Evolutionary conservation across 2,113 vertebrate genomes (phyloP), one percentile per base, ranked within the genome.

Genomic region (Martes martes): DNA sequence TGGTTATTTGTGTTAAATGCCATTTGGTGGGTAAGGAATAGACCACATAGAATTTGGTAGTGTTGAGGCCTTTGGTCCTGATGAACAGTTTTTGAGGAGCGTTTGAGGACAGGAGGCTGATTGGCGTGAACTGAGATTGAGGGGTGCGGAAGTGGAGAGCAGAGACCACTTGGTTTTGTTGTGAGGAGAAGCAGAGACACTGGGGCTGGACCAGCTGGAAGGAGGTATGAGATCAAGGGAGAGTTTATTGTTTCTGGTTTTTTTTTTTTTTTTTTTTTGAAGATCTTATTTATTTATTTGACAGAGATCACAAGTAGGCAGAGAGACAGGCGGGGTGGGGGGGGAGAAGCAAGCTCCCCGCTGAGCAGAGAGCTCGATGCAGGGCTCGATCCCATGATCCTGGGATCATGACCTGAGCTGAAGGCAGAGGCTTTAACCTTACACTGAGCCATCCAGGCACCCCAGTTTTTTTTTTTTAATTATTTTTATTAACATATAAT

Each of bases 201-300:
- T 31, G 52, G 67, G 61, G 8, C 52, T 91, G 45, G 16, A 21
- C 83, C 26, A 80, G 31, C 15, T 50, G 11, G 71, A 65, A 87
- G 45, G 67, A 86, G 42, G 15, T 78, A 9, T 76, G 65, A 63
- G 74, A 63, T 86, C 52, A 63, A 92, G 67, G 76, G 69, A 31
- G 57, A 88, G 69, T 47, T 92, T n/a, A 50, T 47, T 33, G 18
- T 67, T 94, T 82, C 23, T 23, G 52, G 39, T 76, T 33, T 52
- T 42, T 89, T 90, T 84, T 94, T n/a, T n/a, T n/a, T n/a, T 67
- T 76, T 33, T 52, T 42, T 92, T 93, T 84, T 94, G 61, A 52
- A 52, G 50, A 52, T 52, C 16, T 52, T 52, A 52, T 52, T 52
- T 52, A 52, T 52, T 52, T 52, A 52, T 52, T 52, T 52, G 50